Conservation (phyloP, 2,888 invertebrate species). For the Rhagonycha lutea region DNA sequence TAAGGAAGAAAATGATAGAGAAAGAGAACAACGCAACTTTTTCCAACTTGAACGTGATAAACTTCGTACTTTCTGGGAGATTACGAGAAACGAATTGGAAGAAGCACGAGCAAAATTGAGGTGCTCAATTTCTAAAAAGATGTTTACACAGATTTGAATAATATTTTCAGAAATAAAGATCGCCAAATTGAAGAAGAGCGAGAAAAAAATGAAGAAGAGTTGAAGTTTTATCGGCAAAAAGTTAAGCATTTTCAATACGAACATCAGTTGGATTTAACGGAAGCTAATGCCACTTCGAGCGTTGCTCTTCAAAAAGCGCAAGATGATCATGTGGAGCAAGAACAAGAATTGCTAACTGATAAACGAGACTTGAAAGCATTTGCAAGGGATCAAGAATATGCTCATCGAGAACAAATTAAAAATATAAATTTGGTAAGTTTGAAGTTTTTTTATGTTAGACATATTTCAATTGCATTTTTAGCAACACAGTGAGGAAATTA, state of each 20-base stretch:
- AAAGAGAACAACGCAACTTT: conserved; percentile 93
- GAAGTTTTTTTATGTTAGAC: not conserved
- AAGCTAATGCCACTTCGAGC: conserved; percentile 82
- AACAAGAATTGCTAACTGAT: conserved; percentile 75
- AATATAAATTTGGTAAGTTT: conserved; percentile 66
- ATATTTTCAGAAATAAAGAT: conserved; percentile 67
- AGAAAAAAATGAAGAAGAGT: conserved; percentile 84
- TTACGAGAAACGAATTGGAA: conserved; percentile 86
- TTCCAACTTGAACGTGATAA: conserved; percentile 95
- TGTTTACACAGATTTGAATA: not conserved
- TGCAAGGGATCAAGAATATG: conserved; percentile 70
- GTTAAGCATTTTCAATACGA: conserved; percentile 92
- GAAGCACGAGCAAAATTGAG: conserved; percentile 75
- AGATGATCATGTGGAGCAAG: conserved; percentile 79
- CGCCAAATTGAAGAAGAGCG: conserved; percentile 86
- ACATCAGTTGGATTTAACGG: conserved; percentile 83
- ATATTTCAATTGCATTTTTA: conserved; percentile 27
- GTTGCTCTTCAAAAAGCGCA: conserved; percentile 81
- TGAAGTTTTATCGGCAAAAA: conserved; percentile 89
- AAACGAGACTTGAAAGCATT: conserved; percentile 69
- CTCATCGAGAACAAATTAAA: conserved; percentile 74
- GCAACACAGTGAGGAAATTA: conserved; percentile 57
- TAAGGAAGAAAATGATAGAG: conserved; percentile 89
- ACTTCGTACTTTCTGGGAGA: conserved; percentile 94
- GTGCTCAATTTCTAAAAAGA: conserved; percentile 42